Evolutionary conservation across 1,140 invertebrate genomes (phyloP), one percentile per base, ranked within the genome.

Genomic region (Pomacea maculata): DNA sequence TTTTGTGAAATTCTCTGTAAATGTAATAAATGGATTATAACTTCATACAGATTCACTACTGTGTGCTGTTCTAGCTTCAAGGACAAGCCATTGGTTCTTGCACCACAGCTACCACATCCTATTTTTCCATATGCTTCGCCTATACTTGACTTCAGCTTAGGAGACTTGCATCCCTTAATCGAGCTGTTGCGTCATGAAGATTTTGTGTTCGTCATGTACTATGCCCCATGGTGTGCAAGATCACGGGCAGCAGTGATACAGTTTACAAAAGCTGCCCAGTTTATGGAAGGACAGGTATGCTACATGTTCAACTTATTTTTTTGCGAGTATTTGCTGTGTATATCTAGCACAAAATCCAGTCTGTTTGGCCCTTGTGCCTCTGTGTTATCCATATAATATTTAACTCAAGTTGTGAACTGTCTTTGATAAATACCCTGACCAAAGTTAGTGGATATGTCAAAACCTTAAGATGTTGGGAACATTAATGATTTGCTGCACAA

Each of bases 151-250:
- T 86, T 86, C 65, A 85, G 84, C 1, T 83, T 82, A 82, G 89
- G 89, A 65, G 80, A 85, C 74, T 57, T 90, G 52, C 78, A 79
- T 19, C 85, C 86, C 68, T 72, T 89, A 52, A 80, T 84, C 19
- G 82, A 87, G 29, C 21, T 88, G 45, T 71, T 89, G 17, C 73
- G 80, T 4, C 79, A 86, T 25, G 84, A 89, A 45, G 88, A 87
- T 70, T 65, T 88, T 57, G 77, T 89, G 10, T 95, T 97, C 92
- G 93, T 96, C 63, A 96, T 97, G 95, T 96, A 95, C 88, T 97
- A 97, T 92, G 96, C 96, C 19, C 96, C 96, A 0, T 97, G 96
- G 96, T 95, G 96, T 93, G 94, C 95, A 1, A 94, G 95, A 85
- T 95, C 94, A 85, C 95, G 96, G 89, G 91, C 93, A 87, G 92